Percentiles rank a stretch among this genome's conserved stretches.
Conservation (phyloP, 35 echinoderm and acorn worm genomes). For the Apostichopus californicus region DNA sequence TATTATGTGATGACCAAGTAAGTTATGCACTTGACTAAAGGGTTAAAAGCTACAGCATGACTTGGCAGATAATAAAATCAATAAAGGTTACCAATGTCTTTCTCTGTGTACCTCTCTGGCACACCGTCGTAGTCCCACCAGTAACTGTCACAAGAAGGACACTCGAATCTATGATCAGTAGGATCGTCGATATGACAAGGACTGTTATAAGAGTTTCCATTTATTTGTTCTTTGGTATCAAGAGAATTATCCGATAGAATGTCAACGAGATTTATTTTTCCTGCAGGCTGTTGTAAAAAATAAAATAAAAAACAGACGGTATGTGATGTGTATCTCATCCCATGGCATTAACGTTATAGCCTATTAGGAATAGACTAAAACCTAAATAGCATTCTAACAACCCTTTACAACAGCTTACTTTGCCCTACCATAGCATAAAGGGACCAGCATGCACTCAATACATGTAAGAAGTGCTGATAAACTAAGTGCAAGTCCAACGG, state of each 20-base stretch:
- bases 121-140: constrained; percentile 22
- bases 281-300: neutral
- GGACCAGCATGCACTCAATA: no score
- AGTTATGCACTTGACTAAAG: no score
- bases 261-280: neutral
- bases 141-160: neutral
- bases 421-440: no score
- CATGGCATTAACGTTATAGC: no score
- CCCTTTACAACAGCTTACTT: no score
- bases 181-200: neutral
- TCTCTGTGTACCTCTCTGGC: constrained; percentile 6
- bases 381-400: no score
- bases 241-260: neutral
- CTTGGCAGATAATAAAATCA: no score
- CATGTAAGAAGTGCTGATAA: no score
- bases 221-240: neutral
- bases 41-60: no score
- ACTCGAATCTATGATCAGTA: neutral
- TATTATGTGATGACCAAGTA: no score
- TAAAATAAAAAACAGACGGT: neutral
- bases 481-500: no score
- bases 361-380: no score
- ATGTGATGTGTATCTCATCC: neutral
- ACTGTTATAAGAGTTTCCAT: neutral
- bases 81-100: neutral